Evolutionary conservation across 1,140 invertebrate genomes (phyloP).

Genomic region (Leptinotarsa defecta): DNA sequence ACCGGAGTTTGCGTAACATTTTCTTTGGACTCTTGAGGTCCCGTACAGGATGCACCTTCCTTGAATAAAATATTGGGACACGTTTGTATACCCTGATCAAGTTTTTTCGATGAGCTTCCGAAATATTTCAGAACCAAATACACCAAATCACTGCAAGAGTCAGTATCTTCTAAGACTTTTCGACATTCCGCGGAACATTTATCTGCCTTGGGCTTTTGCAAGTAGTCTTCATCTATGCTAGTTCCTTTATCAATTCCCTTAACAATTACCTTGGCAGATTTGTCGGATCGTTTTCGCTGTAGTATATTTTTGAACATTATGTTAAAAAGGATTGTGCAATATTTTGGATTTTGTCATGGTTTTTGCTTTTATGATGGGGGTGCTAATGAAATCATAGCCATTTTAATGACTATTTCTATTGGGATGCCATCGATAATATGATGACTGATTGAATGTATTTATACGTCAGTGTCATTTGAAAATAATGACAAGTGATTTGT

Average conservation of each 20-base stretch:
- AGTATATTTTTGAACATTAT: neutral
- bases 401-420: no score
- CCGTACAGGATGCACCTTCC: neutral
- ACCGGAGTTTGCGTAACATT: neutral
- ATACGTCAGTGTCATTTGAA: no score
- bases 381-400: no score
- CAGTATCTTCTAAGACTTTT: neutral
- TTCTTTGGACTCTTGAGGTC: neutral
- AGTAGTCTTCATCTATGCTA: neutral
- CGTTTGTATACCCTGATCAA: neutral
- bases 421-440: no score
- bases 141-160: conserved; percentile 10
- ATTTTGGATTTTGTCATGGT: no score
- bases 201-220: neutral
- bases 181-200: no score
- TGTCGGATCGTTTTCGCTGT: neutral
- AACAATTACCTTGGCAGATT: neutral
- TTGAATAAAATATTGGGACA: neutral
- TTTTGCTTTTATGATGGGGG: no score
- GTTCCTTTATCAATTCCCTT: neutral
- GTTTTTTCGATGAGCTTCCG: neutral
- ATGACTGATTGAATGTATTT: no score
- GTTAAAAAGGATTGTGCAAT: no score
- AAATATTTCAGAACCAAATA: conserved; percentile 18
- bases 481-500: no score